Evolutionary conservation across 2,797 vertebrate genomes (phyloP), one percentile per base, ranked within the genome.

Genomic region (Ispidina lecontei): DNA sequence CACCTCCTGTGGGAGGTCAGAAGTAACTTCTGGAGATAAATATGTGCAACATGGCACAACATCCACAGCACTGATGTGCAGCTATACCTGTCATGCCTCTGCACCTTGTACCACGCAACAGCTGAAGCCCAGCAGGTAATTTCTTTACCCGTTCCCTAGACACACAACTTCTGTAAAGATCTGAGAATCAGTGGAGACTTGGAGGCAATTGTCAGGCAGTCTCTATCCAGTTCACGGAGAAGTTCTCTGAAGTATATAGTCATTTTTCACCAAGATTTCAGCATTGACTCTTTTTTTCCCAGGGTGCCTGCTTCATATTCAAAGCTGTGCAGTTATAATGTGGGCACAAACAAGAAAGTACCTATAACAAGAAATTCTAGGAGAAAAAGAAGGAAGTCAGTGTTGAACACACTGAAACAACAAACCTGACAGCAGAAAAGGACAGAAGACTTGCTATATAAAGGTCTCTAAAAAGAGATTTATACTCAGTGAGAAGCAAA

Each of bases 401-500:
- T 74, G 67, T 83, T 33, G 51, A 70, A 47, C 77, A 80, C 47
- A 69, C 93, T 91, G 87, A 55, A 96, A 74, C 86, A 87, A 77
- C 64, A 87, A 95, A 80, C 28, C 29, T 92, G 79, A 92, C 63
- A 93, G 84, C 49, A 91, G 60, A 59, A 89, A 93, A 93, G 60
- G 76, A 90, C 69, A 75, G 56, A 79, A 74, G 47, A 78, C n/a
- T 73, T 86, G 72, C 80, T 77, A 65, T 74, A 85, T 87, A 44
- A 79, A 87, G 71, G 72, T 89, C 86, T 84, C 62, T 69, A 77
- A 82, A 80, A 63, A 86, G 87, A 93, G 91, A 72, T 89, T 92
- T 96, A 86, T 91, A 94, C 88, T 91, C 70, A 67, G 55, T 68
- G 28, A 96, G 78, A 91, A 95, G 88, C 49, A 95, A 91, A 94